phyloP scores from a whole-genome alignment of 1,140 invertebrate species.

The Leguminivora glycinivorella region DNA sequence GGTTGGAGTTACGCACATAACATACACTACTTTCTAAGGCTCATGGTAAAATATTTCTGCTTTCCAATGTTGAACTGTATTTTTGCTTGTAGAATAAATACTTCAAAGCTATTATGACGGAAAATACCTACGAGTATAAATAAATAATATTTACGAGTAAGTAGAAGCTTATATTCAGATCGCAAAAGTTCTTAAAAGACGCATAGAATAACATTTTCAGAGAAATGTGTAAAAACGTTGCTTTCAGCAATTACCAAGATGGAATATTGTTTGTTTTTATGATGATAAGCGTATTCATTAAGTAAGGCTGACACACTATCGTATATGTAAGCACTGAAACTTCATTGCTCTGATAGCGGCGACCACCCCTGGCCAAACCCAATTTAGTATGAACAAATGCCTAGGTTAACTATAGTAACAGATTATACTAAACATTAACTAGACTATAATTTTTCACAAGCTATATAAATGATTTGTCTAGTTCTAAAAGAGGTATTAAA shows the following conservation, averaged over 20 bases:
- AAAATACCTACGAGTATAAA: too few species aligned
- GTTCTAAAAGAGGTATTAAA: too few species aligned
- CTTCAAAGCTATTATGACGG: not conserved
- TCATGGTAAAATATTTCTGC: constrained; percentile 4
- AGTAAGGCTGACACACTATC: not conserved
- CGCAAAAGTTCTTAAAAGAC: too few species aligned
- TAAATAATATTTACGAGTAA: too few species aligned
- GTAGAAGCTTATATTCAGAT: too few species aligned
- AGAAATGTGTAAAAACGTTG: too few species aligned
- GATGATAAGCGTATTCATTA: too few species aligned
- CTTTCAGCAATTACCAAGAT: too few species aligned
- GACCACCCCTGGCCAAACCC: not conserved
- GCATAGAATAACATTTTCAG: too few species aligned
- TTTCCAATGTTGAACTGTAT: constrained; percentile 10
- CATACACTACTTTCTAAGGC: constrained; percentile 20
- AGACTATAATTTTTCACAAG: not conserved
- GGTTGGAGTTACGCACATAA: not conserved
- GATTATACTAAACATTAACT: not conserved
- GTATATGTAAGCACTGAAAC: not conserved
- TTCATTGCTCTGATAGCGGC: not conserved
- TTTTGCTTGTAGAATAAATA: constrained; percentile 16
- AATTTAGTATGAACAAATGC: not conserved
- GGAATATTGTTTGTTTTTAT: too few species aligned
- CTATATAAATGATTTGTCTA: not conserved
- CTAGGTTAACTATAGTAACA: not conserved